Evolutionary conservation across 2,113 vertebrate genomes (phyloP).

Genomic region (Columba janthina): DNA sequence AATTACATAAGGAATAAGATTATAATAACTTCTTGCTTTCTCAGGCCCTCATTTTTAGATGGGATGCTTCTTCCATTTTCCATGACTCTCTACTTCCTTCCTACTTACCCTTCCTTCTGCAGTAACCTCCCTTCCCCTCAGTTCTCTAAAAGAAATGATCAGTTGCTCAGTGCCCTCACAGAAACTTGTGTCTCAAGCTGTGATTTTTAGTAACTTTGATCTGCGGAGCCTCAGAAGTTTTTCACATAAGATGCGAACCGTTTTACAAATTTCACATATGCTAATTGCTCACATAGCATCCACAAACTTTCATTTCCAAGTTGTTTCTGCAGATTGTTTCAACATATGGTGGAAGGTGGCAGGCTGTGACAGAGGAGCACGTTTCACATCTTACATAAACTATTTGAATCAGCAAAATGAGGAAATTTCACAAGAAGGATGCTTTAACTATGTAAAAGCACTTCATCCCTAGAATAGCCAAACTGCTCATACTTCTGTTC

Average conservation of each 20-base stretch:
- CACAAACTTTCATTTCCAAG: not conserved
- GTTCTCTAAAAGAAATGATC: not conserved
- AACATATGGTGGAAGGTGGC: accelerated
- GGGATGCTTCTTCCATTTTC: not conserved
- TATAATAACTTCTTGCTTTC: accelerated
- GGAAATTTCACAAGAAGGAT: accelerated
- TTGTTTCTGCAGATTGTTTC: no score
- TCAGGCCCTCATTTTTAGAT: accelerated
- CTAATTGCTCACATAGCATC: not conserved
- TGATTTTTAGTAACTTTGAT: accelerated
- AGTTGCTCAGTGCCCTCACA: not conserved
- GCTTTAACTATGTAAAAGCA: not conserved
- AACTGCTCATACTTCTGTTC: not conserved
- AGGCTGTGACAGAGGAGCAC: not conserved
- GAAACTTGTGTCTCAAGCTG: not conserved
- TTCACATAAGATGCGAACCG: accelerated
- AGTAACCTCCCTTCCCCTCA: not conserved
- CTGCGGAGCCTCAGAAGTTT: not conserved
- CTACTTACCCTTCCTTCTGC: not conserved
- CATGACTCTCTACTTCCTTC: not conserved
- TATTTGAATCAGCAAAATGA: not conserved
- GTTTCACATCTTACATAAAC: accelerated
- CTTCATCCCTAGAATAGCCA: not conserved
- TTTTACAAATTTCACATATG: accelerated
- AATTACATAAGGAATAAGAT: accelerated